Evolutionary conservation across 2,888 invertebrate species (phyloP).

Genomic region (Acheta domesticus): DNA sequence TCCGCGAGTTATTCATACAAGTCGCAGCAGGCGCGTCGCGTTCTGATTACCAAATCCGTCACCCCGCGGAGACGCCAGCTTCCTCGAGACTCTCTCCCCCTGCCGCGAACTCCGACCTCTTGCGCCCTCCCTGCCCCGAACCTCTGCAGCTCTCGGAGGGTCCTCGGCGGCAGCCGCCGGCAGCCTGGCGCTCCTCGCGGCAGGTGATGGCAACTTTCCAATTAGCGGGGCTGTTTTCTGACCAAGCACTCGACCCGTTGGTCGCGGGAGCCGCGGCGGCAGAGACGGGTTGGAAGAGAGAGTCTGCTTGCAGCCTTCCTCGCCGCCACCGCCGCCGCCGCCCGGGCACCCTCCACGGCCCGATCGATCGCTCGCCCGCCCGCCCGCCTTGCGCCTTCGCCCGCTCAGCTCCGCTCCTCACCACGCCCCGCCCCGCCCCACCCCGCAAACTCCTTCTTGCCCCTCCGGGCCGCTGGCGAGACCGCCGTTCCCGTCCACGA

Average conservation of each 20-base stretch:
- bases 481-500: too few relatives aligned
- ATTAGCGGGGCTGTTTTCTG: conserved; percentile 32
- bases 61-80: too few relatives aligned
- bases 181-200: neutral
- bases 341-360: conserved; percentile 19
- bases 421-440: neutral
- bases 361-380: conserved; percentile 23
- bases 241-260: conserved; percentile 31
- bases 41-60: too few relatives aligned
- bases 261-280: neutral
- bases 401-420: neutral
- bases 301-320: conserved; percentile 23
- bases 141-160: too few relatives aligned
- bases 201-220: conserved; percentile 30
- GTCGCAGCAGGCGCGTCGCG: too few relatives aligned
- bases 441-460: neutral
- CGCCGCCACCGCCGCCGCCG: conserved; percentile 20
- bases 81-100: too few relatives aligned
- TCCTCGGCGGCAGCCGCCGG: too few relatives aligned
- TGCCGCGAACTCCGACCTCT: too few relatives aligned
- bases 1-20: too few relatives aligned
- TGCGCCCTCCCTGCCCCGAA: too few relatives aligned
- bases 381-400: conserved; percentile 12
- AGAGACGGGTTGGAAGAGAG: neutral
- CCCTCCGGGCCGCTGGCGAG: too few relatives aligned